Evolutionary conservation across 1,140 invertebrate genomes (phyloP).

Genomic region (Dinoponera quadriceps): DNA sequence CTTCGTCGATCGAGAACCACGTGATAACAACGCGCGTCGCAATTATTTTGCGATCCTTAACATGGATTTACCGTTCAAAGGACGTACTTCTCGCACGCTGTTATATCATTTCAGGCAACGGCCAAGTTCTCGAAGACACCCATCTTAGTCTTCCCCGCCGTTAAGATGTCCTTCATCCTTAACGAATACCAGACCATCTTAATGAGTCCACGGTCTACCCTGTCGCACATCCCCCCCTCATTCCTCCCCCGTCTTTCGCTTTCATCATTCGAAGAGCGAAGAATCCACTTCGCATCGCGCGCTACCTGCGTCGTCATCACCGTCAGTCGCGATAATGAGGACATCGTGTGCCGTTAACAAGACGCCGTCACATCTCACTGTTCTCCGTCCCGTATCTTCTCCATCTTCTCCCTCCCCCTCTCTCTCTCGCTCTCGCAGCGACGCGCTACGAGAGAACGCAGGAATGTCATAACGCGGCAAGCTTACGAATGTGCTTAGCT

Average conservation of each 20-base stretch:
- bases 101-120: not conserved
- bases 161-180: conserved; percentile 37
- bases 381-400: conserved; percentile 40
- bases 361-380: conserved; percentile 72
- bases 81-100: not conserved
- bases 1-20: not conserved
- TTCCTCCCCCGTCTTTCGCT: conserved; percentile 3
- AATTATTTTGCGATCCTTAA: too few relatives aligned
- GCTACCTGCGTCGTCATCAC: conserved; percentile 69
- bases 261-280: conserved; percentile 57
- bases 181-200: conserved; percentile 63
- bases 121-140: conserved; percentile 25
- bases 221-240: conserved; percentile 16
- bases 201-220: conserved; percentile 59
- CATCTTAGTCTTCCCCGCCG: not conserved
- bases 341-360: conserved; percentile 77
- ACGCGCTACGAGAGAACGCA: conserved; percentile 7
- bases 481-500: conserved; percentile 71
- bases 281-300: conserved; percentile 53
- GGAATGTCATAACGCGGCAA: conserved; percentile 71
- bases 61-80: too few relatives aligned
- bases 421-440: not conserved
- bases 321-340: conserved; percentile 76
- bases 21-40: too few relatives aligned
- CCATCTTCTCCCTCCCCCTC: too few relatives aligned